Evolutionary conservation across 2,888 invertebrate genomes (phyloP).

Genomic region (Chrysopilus asiliformis): DNA sequence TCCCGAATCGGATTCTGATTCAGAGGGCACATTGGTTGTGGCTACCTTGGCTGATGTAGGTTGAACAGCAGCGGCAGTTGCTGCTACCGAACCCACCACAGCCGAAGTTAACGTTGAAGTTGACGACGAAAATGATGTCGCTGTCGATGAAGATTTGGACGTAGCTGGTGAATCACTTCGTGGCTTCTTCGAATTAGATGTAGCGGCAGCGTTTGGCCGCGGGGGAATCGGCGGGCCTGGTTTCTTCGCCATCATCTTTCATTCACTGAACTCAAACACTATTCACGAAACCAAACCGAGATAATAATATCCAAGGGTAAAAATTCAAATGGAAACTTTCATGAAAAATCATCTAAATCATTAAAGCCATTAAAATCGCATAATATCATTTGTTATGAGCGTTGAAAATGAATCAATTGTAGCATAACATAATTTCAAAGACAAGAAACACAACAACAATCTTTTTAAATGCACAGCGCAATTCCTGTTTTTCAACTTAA

Average conservation of each 20-base stretch:
- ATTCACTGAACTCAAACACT: too few species aligned
- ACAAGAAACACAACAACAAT: too few species aligned
- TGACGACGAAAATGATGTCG: constrained; percentile 14
- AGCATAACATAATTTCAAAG: too few species aligned
- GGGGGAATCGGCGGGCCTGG: constrained; percentile 68
- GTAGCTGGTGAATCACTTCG: constrained; percentile 23
- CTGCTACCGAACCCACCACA: constrained; percentile 7
- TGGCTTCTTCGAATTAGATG: constrained; percentile 57
- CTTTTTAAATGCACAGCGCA: too few species aligned
- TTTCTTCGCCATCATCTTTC: constrained; percentile 41
- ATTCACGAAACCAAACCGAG: too few species aligned
- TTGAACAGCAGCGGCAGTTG: background rate
- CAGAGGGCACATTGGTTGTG: constrained; percentile 7
- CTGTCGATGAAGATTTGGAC: background rate
- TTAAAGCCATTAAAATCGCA: too few species aligned
- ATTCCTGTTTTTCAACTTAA: too few species aligned
- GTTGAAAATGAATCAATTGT: too few species aligned
- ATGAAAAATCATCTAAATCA: too few species aligned
- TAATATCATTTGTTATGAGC: too few species aligned
- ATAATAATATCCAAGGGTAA: too few species aligned
- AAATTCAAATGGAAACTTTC: too few species aligned
- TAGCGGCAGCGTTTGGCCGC: constrained; percentile 58
- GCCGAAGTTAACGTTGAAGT: constrained; percentile 15
- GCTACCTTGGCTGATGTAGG: constrained; percentile 6
- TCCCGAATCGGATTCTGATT: constrained; percentile 22